A percentile compares a stretch with the other conserved stretches of the same genome.
Evolutionary conservation across 53 echinoderm and acorn worm species (phyloP).

Genomic region (Paelopatides confundens): DNA sequence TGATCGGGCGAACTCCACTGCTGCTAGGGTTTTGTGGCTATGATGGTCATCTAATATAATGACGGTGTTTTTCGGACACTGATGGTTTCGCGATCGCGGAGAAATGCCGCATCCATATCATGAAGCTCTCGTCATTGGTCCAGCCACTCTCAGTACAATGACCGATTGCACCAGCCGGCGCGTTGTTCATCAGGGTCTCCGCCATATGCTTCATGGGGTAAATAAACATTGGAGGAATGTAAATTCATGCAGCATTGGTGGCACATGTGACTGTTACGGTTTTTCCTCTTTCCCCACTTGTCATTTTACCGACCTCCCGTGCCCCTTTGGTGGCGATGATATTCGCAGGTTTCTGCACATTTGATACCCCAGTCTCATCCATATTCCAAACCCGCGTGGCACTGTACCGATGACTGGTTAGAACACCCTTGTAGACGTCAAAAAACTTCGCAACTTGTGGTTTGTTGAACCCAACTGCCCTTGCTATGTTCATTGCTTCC

Average conservation of each 20-base stretch:
- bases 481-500: constrained; percentile 19
- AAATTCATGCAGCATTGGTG: background rate
- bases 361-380: background rate
- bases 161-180: background rate
- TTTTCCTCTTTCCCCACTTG: background rate
- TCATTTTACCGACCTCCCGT: background rate
- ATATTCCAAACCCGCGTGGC: background rate
- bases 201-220: background rate
- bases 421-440: constrained; percentile 7
- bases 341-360: background rate
- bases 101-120: background rate
- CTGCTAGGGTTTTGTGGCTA: too few relatives aligned
- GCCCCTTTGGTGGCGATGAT: background rate
- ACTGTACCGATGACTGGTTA: background rate
- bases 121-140: background rate
- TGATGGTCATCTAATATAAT: background rate
- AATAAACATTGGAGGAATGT: background rate
- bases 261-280: background rate
- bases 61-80: background rate
- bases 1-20: background rate
- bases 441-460: constrained; percentile 16
- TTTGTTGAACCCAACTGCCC: background rate
- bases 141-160: background rate
- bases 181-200: background rate
- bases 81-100: background rate